Evolutionary conservation across 2,113 vertebrate species (phyloP).

Genomic region (Turdus rufiventris): DNA sequence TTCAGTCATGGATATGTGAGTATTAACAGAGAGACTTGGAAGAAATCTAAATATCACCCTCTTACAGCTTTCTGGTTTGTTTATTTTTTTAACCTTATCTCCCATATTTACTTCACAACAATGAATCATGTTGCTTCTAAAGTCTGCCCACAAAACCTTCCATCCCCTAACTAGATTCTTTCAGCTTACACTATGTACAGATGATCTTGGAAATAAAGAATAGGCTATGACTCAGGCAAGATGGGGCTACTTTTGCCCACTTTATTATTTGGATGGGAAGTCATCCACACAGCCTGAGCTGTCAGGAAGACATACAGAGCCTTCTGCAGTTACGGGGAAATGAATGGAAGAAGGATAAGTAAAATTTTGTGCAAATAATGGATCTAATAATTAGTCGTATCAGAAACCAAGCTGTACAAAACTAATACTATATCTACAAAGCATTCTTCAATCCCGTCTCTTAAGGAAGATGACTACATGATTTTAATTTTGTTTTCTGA

Average conservation of each 20-base stretch:
- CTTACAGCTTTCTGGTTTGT: background rate
- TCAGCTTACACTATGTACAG: background rate
- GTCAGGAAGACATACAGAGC: background rate
- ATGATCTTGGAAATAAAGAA: background rate
- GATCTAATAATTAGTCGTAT: background rate
- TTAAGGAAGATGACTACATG: background rate
- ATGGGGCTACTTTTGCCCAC: background rate
- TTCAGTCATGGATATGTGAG: background rate
- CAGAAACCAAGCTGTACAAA: background rate
- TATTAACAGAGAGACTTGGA: background rate
- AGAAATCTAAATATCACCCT: background rate
- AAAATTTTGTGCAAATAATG: background rate
- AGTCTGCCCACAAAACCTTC: background rate
- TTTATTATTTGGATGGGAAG: background rate
- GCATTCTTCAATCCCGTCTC: background rate
- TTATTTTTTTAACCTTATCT: background rate
- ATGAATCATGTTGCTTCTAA: background rate
- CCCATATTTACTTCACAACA: background rate
- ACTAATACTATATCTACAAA: background rate
- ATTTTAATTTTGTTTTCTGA: background rate
- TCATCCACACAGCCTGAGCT: background rate
- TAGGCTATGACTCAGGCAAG: background rate
- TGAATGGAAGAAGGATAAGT: background rate
- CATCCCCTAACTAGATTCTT: background rate
- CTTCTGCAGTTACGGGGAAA: background rate